Percentiles rank a stretch among this genome's conserved stretches.
Conservation (phyloP, 2,113 vertebrate species). For the Caracal caracal region DNA sequence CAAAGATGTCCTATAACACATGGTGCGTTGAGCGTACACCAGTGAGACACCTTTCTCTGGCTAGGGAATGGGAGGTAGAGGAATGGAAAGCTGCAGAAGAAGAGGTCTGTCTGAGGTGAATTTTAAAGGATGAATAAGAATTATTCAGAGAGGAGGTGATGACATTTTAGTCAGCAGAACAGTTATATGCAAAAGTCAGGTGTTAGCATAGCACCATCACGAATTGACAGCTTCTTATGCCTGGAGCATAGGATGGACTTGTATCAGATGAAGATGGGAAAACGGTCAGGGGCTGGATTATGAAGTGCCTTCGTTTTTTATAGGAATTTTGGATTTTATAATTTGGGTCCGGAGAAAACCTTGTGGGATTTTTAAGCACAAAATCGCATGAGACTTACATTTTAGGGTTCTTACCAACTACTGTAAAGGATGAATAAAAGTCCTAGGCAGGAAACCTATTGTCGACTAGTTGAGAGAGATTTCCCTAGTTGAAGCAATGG, state of each 20-base stretch:
- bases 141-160: not conserved
- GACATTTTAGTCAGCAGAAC: not conserved
- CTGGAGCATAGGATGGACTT: not conserved
- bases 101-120: not conserved
- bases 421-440: not conserved
- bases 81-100: not conserved
- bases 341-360: not conserved
- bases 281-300: not conserved
- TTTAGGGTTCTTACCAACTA: not conserved
- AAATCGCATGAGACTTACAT: not conserved
- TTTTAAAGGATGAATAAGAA: not conserved
- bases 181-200: not conserved
- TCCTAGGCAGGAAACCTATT: not conserved
- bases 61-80: not conserved
- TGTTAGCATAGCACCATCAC: not conserved
- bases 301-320: not conserved
- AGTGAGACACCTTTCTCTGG: not conserved
- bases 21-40: not conserved
- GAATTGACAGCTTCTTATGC: not conserved
- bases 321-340: conserved; percentile 17
- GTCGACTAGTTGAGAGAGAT: not conserved
- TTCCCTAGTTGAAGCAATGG: not conserved
- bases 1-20: not conserved
- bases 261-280: not conserved
- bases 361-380: not conserved